A percentile compares a stretch with the other conserved stretches of the same genome.
phyloP scores from a whole-genome alignment of 2,797 vertebrate species.

The Smutsia gigantea region DNA sequence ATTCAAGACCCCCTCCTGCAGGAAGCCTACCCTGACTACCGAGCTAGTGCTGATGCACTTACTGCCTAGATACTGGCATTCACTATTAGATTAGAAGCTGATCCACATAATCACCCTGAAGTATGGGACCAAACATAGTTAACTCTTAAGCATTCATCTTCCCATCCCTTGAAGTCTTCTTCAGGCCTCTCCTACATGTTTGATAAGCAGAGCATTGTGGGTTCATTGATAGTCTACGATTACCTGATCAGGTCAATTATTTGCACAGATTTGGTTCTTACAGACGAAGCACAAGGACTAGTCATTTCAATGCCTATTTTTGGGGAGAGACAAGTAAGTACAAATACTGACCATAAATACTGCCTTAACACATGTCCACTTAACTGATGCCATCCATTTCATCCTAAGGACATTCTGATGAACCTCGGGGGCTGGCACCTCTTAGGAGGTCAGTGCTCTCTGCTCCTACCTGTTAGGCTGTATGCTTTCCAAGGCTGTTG shows the following conservation, averaged over 20 bases:
- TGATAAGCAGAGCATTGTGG: background rate
- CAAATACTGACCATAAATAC: background rate
- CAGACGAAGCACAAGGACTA: background rate
- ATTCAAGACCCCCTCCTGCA: background rate
- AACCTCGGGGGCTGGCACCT: background rate
- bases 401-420: background rate
- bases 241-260: background rate
- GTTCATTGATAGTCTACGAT: background rate
- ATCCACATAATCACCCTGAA: background rate
- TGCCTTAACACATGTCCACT: background rate
- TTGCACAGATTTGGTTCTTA: slow-evolving; percentile 3
- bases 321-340: slow-evolving; percentile 16
- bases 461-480: background rate
- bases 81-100: background rate
- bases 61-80: background rate
- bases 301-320: background rate
- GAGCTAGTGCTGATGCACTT: background rate
- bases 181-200: background rate
- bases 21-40: background rate
- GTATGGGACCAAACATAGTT: background rate
- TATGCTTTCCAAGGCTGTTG: slow-evolving; percentile 5
- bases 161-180: background rate
- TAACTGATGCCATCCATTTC: background rate
- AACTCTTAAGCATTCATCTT: background rate
- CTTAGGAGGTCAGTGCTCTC: background rate